Percentiles rank a stretch among this genome's conserved stretches.
These are phyloP conservation scores for Bagarius yarrelli DNA, from an alignment of 2,113 vertebrate species.

Conservation along the genomic window DNA sequence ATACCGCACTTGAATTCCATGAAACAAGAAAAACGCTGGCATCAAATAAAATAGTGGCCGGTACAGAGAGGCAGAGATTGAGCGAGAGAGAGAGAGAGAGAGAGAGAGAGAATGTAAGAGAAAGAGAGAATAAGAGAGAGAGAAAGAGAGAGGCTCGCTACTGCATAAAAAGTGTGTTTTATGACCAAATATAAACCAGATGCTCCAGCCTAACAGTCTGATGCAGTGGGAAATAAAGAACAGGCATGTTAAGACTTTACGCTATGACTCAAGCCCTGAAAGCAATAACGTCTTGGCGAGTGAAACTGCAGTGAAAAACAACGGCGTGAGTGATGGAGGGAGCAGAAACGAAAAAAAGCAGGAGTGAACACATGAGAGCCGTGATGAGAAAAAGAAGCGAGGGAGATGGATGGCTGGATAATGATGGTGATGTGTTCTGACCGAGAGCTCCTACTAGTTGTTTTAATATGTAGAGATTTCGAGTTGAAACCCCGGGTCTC, in stretches of 20 bases:
- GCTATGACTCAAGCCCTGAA: slow-evolving; percentile 25
- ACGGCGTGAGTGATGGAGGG: slow-evolving; percentile 3
- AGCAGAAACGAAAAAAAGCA: background rate
- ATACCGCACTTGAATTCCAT: slow-evolving; percentile 13
- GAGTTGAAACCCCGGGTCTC: slow-evolving; percentile 18
- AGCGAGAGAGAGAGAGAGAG: no score
- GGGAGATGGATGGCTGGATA: slow-evolving; percentile 31
- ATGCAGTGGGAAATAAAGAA: slow-evolving; percentile 38
- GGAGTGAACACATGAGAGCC: slow-evolving; percentile 18
- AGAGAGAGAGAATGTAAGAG: no score
- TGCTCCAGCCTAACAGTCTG: slow-evolving; percentile 27
- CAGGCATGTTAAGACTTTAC: slow-evolving; percentile 31
- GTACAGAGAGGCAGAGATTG: background rate
- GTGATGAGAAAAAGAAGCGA: slow-evolving; percentile 24
- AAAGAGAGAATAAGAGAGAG: no score
- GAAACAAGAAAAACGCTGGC: slow-evolving; percentile 8
- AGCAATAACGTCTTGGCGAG: slow-evolving; percentile 32
- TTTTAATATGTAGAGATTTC: background rate
- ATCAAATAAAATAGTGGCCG: background rate
- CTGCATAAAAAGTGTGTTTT: slow-evolving; percentile 12
- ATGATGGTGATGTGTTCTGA: slow-evolving; percentile 11
- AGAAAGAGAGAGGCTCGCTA: no score
- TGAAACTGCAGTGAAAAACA: slow-evolving; percentile 14
- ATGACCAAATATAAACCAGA: slow-evolving; percentile 40
- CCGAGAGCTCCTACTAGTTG: background rate